phyloP scores from a whole-genome alignment of 2,797 vertebrate genomes.

The Semotilus atromaculatus region DNA sequence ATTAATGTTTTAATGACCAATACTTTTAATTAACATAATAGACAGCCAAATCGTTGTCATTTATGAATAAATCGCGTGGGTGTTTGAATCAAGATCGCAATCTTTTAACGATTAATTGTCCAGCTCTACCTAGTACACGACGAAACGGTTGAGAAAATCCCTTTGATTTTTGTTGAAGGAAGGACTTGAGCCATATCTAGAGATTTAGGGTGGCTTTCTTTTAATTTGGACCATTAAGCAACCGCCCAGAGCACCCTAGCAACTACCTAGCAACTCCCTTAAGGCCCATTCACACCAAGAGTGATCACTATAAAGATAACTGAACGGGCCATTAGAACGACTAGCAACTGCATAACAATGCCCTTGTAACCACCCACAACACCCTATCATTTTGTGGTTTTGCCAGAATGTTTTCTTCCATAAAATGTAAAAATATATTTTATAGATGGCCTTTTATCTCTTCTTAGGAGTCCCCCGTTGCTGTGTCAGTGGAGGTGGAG shows the following conservation, averaged over 20 bases:
- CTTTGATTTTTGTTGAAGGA: background rate
- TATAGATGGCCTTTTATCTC: background rate
- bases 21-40: background rate
- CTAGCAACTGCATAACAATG: background rate
- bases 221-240: background rate
- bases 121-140: background rate
- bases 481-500: conserved; percentile 91
- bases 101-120: background rate
- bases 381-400: background rate
- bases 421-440: background rate
- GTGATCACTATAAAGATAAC: no score
- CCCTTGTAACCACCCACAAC: background rate
- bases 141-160: background rate
- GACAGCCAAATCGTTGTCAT: background rate
- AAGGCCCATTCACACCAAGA: no score
- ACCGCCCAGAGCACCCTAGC: background rate
- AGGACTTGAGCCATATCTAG: background rate
- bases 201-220: background rate
- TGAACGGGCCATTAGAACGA: background rate
- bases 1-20: background rate
- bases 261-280: background rate
- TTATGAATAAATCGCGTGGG: background rate
- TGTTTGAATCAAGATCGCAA: background rate
- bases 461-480: conserved; percentile 83
- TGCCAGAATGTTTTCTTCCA: background rate